Evolutionary conservation across 1,140 invertebrate genomes (phyloP), one percentile per base, ranked within the genome.

Genomic region (Lepidotrigona ventralis): DNA sequence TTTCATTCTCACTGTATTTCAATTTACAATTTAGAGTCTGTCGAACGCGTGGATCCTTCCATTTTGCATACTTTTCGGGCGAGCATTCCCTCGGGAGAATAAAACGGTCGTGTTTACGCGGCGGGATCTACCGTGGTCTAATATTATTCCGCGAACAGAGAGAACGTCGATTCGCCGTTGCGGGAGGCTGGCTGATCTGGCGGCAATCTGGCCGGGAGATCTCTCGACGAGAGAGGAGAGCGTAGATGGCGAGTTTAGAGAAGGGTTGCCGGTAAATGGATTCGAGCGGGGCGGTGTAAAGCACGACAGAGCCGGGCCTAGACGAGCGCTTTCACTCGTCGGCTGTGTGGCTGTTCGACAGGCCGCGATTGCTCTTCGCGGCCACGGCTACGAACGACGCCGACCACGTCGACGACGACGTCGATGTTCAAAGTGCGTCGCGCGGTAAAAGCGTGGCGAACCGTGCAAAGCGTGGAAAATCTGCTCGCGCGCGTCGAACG

Each of bases 201-300:
- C 1, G 29, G 53, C 21, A 58, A 74, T 74, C 72, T 74, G 54
- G 26, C 5, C 21, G 72, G 14, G 29, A 39, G 23, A 74, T 74
- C 29, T 56, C 14, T 56, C 14, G 12, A 26, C 70, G n/a, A 71
- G 70, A 53, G 70, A 53, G 70, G n/a, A 51, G 46, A 17, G 54
- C 72, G 72, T 58, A 58, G 54, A 74, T 74, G 72, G 72, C 72
- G 72, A 74, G 72, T 58, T 74, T 74, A 58, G 54, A 58, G 54
- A 58, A 74, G 54, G 21, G 72, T 17, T 51, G 39, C 9, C 11
- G 70, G 29, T 74, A 74, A 74, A 74, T 74, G 72, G 72, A 74
- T 74, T 58, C 72, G 72, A 74, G 72, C 21, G 15, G 15, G 46
- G 14, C 33, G 23, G 15, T 33, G 39, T n/a, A 70, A 46, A 71